Evolutionary conservation across 1,140 invertebrate genomes (phyloP).

Genomic region (Drosophila lacteicornis): DNA sequence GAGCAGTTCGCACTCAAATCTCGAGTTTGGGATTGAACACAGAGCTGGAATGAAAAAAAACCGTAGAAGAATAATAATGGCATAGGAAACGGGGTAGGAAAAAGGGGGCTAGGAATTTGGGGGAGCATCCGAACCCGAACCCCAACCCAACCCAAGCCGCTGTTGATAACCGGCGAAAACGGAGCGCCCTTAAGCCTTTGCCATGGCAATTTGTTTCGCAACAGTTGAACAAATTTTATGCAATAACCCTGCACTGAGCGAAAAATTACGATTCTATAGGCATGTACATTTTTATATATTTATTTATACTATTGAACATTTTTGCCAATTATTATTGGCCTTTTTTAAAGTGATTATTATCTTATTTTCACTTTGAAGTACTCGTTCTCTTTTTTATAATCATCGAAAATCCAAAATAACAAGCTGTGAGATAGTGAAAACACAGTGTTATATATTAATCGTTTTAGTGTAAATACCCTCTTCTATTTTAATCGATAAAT

Average conservation of each 20-base stretch:
- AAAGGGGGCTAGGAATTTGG: neutral
- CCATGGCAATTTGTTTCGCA: constrained; percentile 77
- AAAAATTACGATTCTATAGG: neutral
- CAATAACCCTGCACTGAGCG: constrained; percentile 30
- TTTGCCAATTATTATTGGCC: no score
- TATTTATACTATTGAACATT: no score
- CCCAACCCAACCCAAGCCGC: neutral
- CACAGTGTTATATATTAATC: no score
- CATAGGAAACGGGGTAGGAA: neutral
- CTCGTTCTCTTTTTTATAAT: no score
- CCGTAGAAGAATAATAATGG: constrained; percentile 12
- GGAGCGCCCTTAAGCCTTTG: constrained; percentile 57
- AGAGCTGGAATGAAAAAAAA: constrained; percentile 5
- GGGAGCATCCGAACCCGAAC: neutral
- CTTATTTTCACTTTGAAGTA: no score
- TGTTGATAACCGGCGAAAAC: constrained; percentile 24
- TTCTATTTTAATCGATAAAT: no score
- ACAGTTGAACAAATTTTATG: constrained; percentile 75
- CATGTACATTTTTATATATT: no score
- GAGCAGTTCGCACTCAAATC: constrained; percentile 52
- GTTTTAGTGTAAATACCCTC: no score
- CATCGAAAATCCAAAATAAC: no score
- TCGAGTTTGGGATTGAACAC: constrained; percentile 35
- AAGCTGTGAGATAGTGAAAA: no score
- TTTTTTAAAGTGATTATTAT: no score